Evolutionary conservation across 2,888 invertebrate species (phyloP).

Genomic region (Orchestes rusci): DNA sequence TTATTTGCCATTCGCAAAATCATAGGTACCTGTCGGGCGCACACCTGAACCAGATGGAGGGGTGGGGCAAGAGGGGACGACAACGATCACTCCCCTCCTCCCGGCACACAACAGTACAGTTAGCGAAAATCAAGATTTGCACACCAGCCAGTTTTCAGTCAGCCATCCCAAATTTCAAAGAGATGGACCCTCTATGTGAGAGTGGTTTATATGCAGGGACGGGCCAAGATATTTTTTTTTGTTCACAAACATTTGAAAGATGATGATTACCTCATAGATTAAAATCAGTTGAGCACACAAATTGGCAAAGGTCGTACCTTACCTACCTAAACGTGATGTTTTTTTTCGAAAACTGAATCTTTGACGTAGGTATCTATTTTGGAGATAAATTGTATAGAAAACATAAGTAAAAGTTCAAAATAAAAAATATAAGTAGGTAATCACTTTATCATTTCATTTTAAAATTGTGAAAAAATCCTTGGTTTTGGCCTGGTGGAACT

Average conservation of each 20-base stretch:
- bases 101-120: conserved; percentile 37
- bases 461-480: too few species aligned
- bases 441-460: too few species aligned
- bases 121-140: conserved; percentile 44
- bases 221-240: conserved; percentile 1
- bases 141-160: conserved; percentile 30
- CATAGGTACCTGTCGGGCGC: conserved; percentile 49
- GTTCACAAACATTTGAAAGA: conserved; percentile 1
- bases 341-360: too few species aligned
- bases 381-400: too few species aligned
- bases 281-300: too few species aligned
- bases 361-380: too few species aligned
- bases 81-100: background rate
- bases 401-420: too few species aligned
- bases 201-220: conserved; percentile 17
- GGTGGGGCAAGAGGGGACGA: conserved; percentile 30
- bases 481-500: too few species aligned
- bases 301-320: too few species aligned
- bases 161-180: conserved; percentile 29
- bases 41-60: conserved; percentile 34
- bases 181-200: conserved; percentile 20
- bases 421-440: too few species aligned
- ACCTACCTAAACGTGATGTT: too few species aligned
- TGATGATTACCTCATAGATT: too few species aligned
- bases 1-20: conserved; percentile 55